These are phyloP conservation scores for Zosterops japonicus DNA, from an alignment of 2,113 vertebrate genomes.

Conservation along the genomic window DNA sequence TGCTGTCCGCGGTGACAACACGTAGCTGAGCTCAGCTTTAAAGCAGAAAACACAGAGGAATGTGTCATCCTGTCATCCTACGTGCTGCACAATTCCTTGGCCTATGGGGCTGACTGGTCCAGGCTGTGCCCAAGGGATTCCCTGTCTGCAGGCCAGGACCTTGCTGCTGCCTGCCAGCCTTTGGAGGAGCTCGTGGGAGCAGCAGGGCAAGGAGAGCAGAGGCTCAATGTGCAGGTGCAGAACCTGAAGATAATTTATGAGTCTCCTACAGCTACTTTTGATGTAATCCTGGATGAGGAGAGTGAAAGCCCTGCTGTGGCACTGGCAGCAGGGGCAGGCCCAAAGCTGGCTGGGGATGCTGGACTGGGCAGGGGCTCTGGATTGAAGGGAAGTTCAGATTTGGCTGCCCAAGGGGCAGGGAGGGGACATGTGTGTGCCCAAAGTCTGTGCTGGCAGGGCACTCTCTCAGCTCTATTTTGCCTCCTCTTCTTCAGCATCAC, in stretches of 20 bases:
- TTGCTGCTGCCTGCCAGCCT: background rate
- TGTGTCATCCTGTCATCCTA: conserved; percentile 82
- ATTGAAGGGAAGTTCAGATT: background rate
- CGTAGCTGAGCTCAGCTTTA: background rate
- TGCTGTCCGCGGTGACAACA: background rate
- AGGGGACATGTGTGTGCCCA: accelerated
- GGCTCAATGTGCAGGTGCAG: conserved; percentile 7
- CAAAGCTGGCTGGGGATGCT: background rate
- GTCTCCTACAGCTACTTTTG: conserved; percentile 81
- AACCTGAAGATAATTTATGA: conserved; percentile 81
- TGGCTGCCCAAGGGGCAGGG: background rate
- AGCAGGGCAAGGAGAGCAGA: background rate
- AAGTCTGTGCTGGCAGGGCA: background rate
- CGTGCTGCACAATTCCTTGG: conserved; percentile 84
- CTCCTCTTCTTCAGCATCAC: background rate
- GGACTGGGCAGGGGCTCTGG: background rate
- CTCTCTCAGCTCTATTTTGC: background rate
- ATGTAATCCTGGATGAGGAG: conserved; percentile 75
- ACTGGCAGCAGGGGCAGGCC: background rate
- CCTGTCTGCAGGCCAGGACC: background rate
- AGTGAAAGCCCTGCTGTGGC: conserved; percentile 60
- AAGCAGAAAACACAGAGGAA: conserved; percentile 73
- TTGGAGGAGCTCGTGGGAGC: background rate
- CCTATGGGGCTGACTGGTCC: conserved; percentile 95
- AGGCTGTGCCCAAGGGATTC: conserved; percentile 61